Base-by-base conservation (phyloP, 2,797 vertebrate genomes). In the Sciurus vulgaris region DNA sequence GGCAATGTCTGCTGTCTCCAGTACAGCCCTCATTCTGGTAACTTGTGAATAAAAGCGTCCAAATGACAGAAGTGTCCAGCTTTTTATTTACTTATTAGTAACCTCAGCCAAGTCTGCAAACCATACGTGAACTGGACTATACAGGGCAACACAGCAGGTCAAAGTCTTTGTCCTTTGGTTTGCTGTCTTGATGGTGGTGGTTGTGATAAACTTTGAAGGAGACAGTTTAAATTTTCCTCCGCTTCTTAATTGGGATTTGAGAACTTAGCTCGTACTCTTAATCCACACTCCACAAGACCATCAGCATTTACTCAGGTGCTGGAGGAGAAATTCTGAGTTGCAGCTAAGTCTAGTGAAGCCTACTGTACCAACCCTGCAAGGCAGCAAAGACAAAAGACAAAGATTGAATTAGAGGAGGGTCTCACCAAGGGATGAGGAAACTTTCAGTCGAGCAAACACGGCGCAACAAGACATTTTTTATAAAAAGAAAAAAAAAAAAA, bases 351-450 rank as follows among this genome's bases (percentile, higher is more conserved):
- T 99, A 99, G 98, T 99, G 99, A 99, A 98, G 98, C 98, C 99
- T 99, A 99, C 98, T 98, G 98, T 99, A 99, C 98, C 98, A 99
- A 99, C 99, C 99, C 99, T 99, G 99, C 98, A 99, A 99, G 99
- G 99, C 99, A 99, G 99, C 99, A 99, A 99, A 99, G 98, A 99
- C 98, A 99, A 99, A 99, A 99, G 98, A 99, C 98, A 99, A 99
- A 99, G 98, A 98, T 98, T 98, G 98, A 98, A 99, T 99, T 99
- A 99, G 98, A 99, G 98, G 98, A 97, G 97, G 98, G 98, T 98
- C 98, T 98, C 98, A 98, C 72, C 97, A 97, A 89, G 98, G 41
- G 96, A 98, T 96, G 98, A 98, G 98, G 98, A 98, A 98, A 98
- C 97, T 95, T 98, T 98, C 98, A 98, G 98, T 98, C 95, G 98